Conservation (phyloP, 2,113 vertebrate genomes). For the Corvus hawaiiensis region DNA sequence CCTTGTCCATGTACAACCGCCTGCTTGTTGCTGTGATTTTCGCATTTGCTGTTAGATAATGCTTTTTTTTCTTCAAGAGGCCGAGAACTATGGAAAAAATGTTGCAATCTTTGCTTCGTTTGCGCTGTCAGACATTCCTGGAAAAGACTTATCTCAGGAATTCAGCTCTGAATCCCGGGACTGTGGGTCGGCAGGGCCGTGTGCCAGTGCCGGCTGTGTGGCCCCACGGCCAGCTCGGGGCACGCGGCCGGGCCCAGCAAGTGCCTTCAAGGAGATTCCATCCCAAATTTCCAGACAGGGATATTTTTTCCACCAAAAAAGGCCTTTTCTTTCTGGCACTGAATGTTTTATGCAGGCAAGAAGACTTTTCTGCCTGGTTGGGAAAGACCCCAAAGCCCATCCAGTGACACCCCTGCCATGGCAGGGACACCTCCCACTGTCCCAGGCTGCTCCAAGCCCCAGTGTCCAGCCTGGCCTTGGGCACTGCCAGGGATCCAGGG, state of each 20-base stretch:
- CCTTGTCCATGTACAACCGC: neutral
- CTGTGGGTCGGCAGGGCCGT: neutral
- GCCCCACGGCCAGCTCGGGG: neutral
- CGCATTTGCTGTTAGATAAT: neutral
- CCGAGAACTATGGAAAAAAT: constrained; percentile 46
- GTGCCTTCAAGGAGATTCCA: neutral
- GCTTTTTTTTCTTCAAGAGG: neutral
- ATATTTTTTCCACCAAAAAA: neutral
- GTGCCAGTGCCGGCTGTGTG: neutral
- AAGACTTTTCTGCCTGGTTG: neutral
- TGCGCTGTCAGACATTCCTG: constrained; percentile 52
- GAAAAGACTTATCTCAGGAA: constrained; percentile 61
- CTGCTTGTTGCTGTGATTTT: neutral
- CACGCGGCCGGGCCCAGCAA: rapidly evolving
- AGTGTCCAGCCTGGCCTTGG: neutral
- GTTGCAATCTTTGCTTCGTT: constrained; percentile 22
- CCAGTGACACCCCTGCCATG: neutral
- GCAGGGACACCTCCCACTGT: neutral
- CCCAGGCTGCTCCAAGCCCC: neutral
- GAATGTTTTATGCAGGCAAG: neutral
- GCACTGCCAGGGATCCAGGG: neutral
- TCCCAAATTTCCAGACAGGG: neutral
- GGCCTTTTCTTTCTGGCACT: neutral
- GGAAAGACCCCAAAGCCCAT: rapidly evolving
- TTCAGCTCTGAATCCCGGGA: constrained; percentile 3